Evolutionary conservation across 2,888 invertebrate genomes (phyloP).

Genomic region (Agrypnus murinus): DNA sequence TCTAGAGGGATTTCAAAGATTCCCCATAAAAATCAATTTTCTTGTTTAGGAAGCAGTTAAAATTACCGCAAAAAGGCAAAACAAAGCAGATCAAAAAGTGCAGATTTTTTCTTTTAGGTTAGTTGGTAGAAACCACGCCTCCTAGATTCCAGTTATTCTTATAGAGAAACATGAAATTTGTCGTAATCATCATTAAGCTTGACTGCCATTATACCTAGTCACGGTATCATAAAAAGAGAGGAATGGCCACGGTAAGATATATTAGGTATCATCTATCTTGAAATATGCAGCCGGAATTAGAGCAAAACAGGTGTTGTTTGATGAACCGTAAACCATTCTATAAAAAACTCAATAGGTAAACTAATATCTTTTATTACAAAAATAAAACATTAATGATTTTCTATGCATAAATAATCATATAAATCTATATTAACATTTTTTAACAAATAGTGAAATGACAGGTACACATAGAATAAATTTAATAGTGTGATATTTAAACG

Average conservation of each 20-base stretch:
- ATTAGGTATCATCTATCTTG: constrained; percentile 52
- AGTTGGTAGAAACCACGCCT: constrained; percentile 14
- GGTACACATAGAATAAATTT: too few species aligned
- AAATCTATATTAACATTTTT: neutral
- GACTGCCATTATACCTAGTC: constrained; percentile 21
- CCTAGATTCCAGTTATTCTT: constrained; percentile 5
- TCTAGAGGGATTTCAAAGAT: too few species aligned
- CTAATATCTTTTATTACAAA: neutral
- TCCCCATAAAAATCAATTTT: too few species aligned
- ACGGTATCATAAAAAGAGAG: constrained; percentile 30
- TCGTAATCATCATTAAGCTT: constrained; percentile 33
- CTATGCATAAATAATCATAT: neutral
- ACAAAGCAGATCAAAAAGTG: neutral
- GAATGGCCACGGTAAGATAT: constrained; percentile 30
- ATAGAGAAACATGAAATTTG: constrained; percentile 27
- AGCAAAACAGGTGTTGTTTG: constrained; percentile 55
- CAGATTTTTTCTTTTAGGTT: neutral
- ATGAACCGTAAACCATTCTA: constrained; percentile 51
- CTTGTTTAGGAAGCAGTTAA: too few species aligned
- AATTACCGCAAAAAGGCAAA: neutral
- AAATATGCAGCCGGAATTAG: constrained; percentile 52
- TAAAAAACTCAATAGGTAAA: constrained; percentile 2
- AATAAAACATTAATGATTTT: constrained; percentile 9
- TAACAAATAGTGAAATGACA: too few species aligned
- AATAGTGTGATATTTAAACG: neutral